phyloP scores from a whole-genome alignment of 2,888 invertebrate genomes.

The Pardosa pseudoannulata region DNA sequence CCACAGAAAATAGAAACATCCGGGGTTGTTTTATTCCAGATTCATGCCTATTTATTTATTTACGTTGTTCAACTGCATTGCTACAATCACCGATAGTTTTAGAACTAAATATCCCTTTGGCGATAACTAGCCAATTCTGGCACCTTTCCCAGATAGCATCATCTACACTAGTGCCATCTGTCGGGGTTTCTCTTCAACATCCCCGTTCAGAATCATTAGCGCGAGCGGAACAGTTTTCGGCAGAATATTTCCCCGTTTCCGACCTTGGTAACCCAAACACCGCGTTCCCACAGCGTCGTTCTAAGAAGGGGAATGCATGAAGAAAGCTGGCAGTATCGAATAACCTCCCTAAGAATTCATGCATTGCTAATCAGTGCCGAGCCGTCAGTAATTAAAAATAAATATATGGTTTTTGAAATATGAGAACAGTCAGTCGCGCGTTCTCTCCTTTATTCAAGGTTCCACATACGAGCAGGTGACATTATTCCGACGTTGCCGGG shows the following conservation, averaged over 20 bases:
- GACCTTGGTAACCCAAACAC: slow-evolving; percentile 10
- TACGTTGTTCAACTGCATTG: too few relatives aligned
- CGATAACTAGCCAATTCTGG: slow-evolving; percentile 34
- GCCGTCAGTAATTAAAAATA: not conserved
- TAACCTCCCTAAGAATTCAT: slow-evolving; percentile 39
- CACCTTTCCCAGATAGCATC: not conserved
- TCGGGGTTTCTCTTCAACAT: slow-evolving; percentile 19
- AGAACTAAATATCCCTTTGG: not conserved
- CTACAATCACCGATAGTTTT: too few relatives aligned
- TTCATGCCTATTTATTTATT: too few relatives aligned
- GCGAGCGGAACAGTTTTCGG: not conserved
- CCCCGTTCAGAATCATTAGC: slow-evolving; percentile 21
- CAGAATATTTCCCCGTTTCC: slow-evolving; percentile 16
- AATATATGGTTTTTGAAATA: not conserved
- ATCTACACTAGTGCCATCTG: slow-evolving; percentile 39
- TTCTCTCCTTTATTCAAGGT: slow-evolving; percentile 27
- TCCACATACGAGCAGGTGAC: not conserved
- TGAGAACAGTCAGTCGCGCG: slow-evolving; percentile 1
- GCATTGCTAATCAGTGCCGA: slow-evolving; percentile 31
- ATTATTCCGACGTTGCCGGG: not conserved
- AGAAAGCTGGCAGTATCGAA: not conserved
- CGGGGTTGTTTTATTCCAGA: too few relatives aligned
- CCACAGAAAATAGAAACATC: too few relatives aligned
- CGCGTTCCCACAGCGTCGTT: not conserved
- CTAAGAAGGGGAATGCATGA: not conserved